Conservation (phyloP, 1,140 invertebrate species). For the Achroia grisella region DNA sequence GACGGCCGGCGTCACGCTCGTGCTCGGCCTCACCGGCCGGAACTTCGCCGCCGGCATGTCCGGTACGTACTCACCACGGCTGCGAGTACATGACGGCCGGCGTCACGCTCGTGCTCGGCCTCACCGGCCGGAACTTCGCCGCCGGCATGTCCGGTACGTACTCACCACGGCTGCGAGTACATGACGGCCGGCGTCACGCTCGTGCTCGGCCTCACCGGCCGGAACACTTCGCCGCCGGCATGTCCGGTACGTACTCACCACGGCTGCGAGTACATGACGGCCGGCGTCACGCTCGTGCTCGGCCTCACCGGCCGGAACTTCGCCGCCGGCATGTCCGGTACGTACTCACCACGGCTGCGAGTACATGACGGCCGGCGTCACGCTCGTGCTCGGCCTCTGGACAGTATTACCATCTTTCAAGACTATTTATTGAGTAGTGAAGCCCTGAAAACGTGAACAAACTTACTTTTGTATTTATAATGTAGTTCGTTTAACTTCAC, state of each 20-base stretch:
- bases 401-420: too few species aligned
- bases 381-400: conserved; percentile 93
- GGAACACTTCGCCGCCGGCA: conserved; percentile 99
- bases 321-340: conserved; percentile 96
- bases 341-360: conserved; percentile 99
- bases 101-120: conserved; percentile 90
- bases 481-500: too few species aligned
- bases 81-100: conserved; percentile 99
- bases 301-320: conserved; percentile 96
- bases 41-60: conserved; percentile 99
- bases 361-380: conserved; percentile 98
- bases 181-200: conserved; percentile 97
- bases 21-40: conserved; percentile 93
- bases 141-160: conserved; percentile 93
- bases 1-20: conserved; percentile 94
- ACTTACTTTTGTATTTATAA: too few species aligned
- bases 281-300: conserved; percentile 91
- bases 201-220: conserved; percentile 92
- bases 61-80: conserved; percentile 87
- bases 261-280: conserved; percentile 99
- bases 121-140: conserved; percentile 97
- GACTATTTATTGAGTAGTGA: too few species aligned
- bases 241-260: conserved; percentile 91
- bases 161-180: conserved; percentile 98
- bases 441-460: too few species aligned